phyloP scores from a whole-genome alignment of 2,797 vertebrate species.

The Melanotaenia maccullochi region DNA sequence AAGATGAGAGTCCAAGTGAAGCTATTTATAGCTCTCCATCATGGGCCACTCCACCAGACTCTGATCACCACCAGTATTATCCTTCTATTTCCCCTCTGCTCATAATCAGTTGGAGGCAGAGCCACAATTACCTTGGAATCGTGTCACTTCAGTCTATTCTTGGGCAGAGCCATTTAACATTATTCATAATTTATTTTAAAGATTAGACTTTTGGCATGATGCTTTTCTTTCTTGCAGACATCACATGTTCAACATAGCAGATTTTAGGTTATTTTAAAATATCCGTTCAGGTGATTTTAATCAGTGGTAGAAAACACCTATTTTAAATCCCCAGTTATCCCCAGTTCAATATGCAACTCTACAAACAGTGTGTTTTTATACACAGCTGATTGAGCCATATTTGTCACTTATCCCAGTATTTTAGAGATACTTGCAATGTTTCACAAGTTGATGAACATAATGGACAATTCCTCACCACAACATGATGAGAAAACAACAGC shows the following conservation, averaged over 20 bases:
- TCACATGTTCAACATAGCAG: slow-evolving; percentile 5
- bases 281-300: neutral
- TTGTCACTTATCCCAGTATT: too few relatives aligned
- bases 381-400: too few relatives aligned
- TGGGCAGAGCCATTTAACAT: slow-evolving; percentile 22
- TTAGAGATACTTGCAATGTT: too few relatives aligned
- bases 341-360: neutral
- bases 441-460: too few relatives aligned
- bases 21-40: slow-evolving; percentile 80
- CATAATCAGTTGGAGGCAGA: slow-evolving; percentile 60
- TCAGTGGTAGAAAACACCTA: neutral
- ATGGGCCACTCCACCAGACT: slow-evolving; percentile 68
- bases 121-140: slow-evolving; percentile 61
- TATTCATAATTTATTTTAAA: slow-evolving; percentile 23
- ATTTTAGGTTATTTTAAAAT: slow-evolving; percentile 9
- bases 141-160: slow-evolving; percentile 61
- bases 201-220: slow-evolving; percentile 18
- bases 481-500: too few relatives aligned
- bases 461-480: too few relatives aligned
- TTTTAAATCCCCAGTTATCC: neutral
- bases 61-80: slow-evolving; percentile 72
- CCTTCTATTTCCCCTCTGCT: slow-evolving; percentile 70
- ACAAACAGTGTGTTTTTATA: too few relatives aligned
- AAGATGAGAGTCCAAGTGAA: slow-evolving; percentile 77
- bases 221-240: slow-evolving; percentile 11